A percentile compares a stretch with the other conserved stretches of the same genome.
These are phyloP conservation scores for Pseudomugil tenellus DNA, from an alignment of 2,797 vertebrate genomes.

Conservation along the genomic window DNA sequence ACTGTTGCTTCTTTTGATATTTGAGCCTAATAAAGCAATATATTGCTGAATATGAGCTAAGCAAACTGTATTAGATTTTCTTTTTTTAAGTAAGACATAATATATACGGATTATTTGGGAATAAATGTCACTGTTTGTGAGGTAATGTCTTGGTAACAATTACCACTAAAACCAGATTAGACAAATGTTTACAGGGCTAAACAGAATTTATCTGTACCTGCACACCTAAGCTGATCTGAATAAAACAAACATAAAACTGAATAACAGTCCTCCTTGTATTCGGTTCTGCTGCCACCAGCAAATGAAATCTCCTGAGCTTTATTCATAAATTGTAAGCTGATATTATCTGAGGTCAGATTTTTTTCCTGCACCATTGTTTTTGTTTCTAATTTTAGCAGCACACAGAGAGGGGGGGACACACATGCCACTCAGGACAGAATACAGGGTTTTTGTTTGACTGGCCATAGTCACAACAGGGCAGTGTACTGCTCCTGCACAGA, in stretches of 20 bases:
- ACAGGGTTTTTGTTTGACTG: constrained; percentile 68
- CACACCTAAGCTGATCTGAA: constrained; percentile 14
- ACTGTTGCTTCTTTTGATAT: constrained; percentile 26
- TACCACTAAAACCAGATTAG: background rate
- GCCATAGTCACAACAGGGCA: constrained; percentile 76
- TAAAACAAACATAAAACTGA: background rate
- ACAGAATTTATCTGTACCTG: background rate
- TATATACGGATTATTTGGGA: background rate
- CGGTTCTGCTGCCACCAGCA: constrained; percentile 34
- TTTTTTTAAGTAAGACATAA: background rate
- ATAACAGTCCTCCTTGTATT: constrained; percentile 15
- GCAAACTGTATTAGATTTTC: constrained; percentile 7
- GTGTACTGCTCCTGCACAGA: constrained; percentile 76
- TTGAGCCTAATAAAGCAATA: constrained; percentile 30
- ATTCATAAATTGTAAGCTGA: constrained; percentile 68
- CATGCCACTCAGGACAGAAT: constrained; percentile 73
- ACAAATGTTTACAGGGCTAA: background rate
- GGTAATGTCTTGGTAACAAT: background rate
- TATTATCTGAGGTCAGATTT: constrained; percentile 64
- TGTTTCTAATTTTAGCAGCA: constrained; percentile 79
- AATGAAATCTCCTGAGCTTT: constrained; percentile 45
- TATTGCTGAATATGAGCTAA: constrained; percentile 11
- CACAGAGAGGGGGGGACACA: constrained; percentile 58
- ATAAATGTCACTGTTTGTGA: accelerated
- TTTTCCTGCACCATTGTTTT: constrained; percentile 77